phyloP scores from a whole-genome alignment of 2,888 invertebrate species.

The Nomada ferruginata region DNA sequence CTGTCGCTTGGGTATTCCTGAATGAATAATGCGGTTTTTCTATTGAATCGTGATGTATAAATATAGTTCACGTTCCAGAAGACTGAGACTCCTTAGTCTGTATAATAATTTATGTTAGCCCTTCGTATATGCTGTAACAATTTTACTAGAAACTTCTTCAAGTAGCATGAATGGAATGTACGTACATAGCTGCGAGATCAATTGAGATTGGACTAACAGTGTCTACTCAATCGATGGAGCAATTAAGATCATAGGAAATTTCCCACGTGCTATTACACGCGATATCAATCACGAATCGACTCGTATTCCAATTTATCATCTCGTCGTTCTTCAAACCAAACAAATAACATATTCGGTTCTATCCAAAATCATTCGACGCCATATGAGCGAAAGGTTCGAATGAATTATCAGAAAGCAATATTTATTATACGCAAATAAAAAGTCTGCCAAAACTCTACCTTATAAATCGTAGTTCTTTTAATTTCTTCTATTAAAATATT shows the following conservation, averaged over 20 bases:
- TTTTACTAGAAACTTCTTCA: neutral
- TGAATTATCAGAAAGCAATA: too few species aligned
- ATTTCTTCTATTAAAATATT: too few species aligned
- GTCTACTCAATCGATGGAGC: neutral
- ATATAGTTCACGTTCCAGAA: too few species aligned
- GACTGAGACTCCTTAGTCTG: too few species aligned
- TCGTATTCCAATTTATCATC: neutral
- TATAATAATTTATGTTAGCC: too few species aligned
- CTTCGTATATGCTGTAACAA: neutral
- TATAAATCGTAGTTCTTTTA: too few species aligned
- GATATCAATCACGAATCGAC: slow-evolving; percentile 5
- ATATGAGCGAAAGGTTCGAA: too few species aligned
- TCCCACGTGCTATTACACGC: slow-evolving; percentile 8
- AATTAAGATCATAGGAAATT: slow-evolving; percentile 25
- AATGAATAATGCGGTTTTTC: neutral
- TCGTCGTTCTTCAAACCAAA: neutral
- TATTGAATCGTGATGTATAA: neutral
- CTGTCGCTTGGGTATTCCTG: neutral
- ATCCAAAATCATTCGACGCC: neutral
- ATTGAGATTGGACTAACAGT: neutral
- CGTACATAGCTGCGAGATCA: neutral
- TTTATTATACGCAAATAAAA: too few species aligned
- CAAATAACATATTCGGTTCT: neutral
- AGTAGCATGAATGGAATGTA: neutral
- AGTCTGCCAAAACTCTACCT: too few species aligned